Evolutionary conservation across 2,113 vertebrate species (phyloP), one percentile per base, ranked within the genome.

Genomic region (Camelus dromedarius): DNA sequence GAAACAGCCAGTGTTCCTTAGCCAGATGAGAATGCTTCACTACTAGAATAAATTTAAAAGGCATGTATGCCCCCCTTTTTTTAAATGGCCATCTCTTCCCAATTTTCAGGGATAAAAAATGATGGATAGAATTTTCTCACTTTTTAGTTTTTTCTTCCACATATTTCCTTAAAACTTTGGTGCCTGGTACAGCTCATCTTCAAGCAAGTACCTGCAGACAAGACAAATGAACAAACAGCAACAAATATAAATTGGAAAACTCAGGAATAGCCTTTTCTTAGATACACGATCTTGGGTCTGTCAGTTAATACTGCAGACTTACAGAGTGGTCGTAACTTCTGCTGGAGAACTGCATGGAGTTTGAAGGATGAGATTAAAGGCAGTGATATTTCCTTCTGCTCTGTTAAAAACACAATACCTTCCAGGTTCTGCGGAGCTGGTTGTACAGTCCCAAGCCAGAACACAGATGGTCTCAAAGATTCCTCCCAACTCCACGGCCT

Each of bases 221-320:
- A 97, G 95, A 97, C 58, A 93, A 96, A 97, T 97, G 93, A 88
- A 94, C 67, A 72, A 96, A 93, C 0, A 82, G 77, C 60, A 89
- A 82, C 72, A 91, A 83, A 93, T 94, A 97, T 32, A 96, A 97
- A 96, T 86, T 60, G 89, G 82, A 94, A 98, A 89, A 69, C 28
- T 18, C 6, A 35, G 70, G 20, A 79, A 85, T 12, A 89, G 64
- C 46, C 67, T 96, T 96, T 93, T 28, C 72, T 85, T 96, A 82
- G 8, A 52, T 4, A 58, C 13, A 86, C 1, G 5, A 75, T 80
- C 67, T 64, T 22, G 58, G 67, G 38, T 54, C 32, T 89, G 62
- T 81, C 42, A 46, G 77, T 50, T 70, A 89, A 66, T 60, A 75
- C 35, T 54, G 28, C 35, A 56, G 89, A 42, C 48, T 54, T 70